A percentile compares a stretch with the other conserved stretches of the same genome.
Conservation (phyloP, 2,797 vertebrate genomes). For the Melanotaenia pygmaea region DNA sequence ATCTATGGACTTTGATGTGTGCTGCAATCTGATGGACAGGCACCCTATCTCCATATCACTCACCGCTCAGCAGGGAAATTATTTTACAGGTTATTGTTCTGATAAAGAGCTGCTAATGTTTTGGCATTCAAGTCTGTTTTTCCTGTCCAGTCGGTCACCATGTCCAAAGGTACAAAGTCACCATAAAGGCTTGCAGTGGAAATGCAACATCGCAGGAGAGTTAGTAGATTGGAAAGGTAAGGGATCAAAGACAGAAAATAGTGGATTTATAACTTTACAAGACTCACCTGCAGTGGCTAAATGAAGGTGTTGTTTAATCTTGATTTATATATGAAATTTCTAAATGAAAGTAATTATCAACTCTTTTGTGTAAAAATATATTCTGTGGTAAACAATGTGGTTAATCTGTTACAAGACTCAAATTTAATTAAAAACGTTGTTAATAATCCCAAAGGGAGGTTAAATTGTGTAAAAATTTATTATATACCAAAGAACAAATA, state of each 20-base stretch:
- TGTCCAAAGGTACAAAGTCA: slow-evolving; percentile 30
- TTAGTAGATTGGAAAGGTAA: background rate
- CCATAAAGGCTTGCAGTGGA: background rate
- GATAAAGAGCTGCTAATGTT: slow-evolving; percentile 40
- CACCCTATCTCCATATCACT: slow-evolving; percentile 41
- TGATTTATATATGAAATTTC: no score
- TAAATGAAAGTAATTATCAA: no score
- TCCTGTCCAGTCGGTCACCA: background rate
- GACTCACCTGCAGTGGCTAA: background rate
- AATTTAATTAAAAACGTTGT: no score
- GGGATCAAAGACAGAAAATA: background rate
- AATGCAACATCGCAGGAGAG: background rate
- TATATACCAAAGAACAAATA: no score
- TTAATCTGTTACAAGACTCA: no score
- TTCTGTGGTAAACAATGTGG: no score
- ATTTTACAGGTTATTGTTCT: slow-evolving; percentile 61
- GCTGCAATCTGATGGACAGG: slow-evolving; percentile 30
- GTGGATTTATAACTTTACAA: background rate
- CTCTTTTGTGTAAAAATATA: no score
- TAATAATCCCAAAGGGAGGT: no score
- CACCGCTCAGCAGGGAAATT: slow-evolving; percentile 20
- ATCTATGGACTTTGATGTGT: slow-evolving; percentile 63
- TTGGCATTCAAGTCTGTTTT: slow-evolving; percentile 45
- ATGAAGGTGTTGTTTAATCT: background rate
- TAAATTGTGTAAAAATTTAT: no score